Percentiles rank a stretch among this genome's conserved stretches.
Conservation (phyloP, 2,797 vertebrate species). For the Phataginus tricuspis region DNA sequence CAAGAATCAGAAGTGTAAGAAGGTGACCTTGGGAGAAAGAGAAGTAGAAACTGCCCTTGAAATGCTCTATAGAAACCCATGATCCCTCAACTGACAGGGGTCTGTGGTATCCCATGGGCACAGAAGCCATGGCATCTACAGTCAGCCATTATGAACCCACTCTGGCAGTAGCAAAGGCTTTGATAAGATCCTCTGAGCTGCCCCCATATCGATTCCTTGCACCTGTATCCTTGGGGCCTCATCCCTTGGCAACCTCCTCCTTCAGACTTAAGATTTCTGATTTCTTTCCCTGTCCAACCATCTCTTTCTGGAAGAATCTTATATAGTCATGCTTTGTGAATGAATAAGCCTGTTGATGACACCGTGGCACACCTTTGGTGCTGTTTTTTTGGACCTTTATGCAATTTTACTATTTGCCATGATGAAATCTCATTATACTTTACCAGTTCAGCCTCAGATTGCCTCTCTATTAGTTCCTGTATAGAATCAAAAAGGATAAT, state of each 20-base stretch:
- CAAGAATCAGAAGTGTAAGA: background rate
- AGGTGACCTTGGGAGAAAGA: background rate
- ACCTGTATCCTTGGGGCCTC: background rate
- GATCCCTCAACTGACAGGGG: background rate
- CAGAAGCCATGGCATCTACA: background rate
- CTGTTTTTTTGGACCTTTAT: background rate
- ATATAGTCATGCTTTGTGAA: background rate
- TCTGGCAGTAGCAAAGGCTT: background rate
- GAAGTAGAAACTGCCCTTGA: background rate
- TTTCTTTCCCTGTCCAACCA: background rate
- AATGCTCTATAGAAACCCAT: background rate
- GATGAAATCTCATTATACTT: background rate
- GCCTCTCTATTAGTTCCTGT: background rate
- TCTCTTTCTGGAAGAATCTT: background rate
- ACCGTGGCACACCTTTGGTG: background rate
- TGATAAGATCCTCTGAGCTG: background rate
- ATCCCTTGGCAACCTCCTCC: background rate
- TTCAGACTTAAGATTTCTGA: slow-evolving; percentile 21
- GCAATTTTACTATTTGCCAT: background rate
- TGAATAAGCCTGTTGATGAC: background rate
- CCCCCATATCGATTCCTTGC: too few relatives aligned
- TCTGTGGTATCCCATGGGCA: background rate
- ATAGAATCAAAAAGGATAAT: background rate
- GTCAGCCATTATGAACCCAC: background rate
- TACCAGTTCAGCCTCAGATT: background rate